These are phyloP conservation scores for Champsocephalus gunnari DNA, from an alignment of 2,797 vertebrate genomes.

Conservation along the genomic window DNA sequence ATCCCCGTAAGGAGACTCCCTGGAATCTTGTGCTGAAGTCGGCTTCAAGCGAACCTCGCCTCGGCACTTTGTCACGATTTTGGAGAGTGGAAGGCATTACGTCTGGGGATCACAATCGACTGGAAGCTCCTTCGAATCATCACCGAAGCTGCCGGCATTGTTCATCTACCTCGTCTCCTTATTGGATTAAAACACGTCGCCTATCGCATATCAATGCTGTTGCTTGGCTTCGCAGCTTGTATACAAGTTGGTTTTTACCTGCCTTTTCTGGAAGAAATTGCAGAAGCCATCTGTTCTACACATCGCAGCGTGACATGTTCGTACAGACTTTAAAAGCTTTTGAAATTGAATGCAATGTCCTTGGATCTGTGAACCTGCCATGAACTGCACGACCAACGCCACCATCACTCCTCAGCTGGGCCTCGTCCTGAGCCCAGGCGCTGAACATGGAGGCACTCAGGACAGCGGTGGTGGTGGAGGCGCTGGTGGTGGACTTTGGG, in stretches of 20 bases:
- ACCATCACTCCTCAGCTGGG: conserved; percentile 55
- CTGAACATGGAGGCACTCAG: conserved; percentile 35
- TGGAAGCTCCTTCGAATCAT: not conserved
- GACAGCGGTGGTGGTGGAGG: conserved; percentile 34
- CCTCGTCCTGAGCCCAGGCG: conserved; percentile 43
- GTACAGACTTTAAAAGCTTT: conserved; percentile 1
- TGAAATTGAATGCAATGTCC: conserved; percentile 14
- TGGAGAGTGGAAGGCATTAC: conserved; percentile 8
- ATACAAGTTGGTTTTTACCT: too few species aligned
- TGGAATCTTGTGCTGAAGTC: conserved; percentile 17
- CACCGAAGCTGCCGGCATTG: conserved; percentile 17
- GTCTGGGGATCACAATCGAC: not conserved
- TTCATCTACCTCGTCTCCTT: not conserved
- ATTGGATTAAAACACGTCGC: not conserved
- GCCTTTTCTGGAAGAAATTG: too few species aligned
- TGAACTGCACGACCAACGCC: conserved; percentile 80
- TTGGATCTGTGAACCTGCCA: conserved; percentile 48
- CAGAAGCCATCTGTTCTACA: not conserved
- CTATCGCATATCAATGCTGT: not conserved
- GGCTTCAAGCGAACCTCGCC: not conserved
- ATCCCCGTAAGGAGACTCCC: not conserved
- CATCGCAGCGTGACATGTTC: conserved; percentile 8
- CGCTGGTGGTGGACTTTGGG: conserved; percentile 67
- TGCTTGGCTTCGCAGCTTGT: not conserved
- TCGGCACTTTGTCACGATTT: conserved; percentile 11